Evolutionary conservation across 2,113 vertebrate genomes (phyloP), one percentile per base, ranked within the genome.

Genomic region (Chaetura pelagica): DNA sequence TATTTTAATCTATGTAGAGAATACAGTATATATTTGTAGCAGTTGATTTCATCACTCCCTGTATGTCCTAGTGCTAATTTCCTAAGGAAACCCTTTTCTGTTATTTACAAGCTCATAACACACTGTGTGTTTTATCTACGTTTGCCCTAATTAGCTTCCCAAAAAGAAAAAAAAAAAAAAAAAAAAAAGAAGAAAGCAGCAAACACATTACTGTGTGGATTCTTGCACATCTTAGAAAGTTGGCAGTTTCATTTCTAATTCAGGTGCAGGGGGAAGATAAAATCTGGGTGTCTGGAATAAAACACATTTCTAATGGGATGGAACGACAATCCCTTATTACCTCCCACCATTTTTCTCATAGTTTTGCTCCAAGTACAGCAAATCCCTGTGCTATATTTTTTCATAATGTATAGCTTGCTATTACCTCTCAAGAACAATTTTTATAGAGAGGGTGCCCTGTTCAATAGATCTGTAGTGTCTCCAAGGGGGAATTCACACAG

Each of bases 391-490:
- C 96, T 95, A 93, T 96, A 96, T 96, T 97, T 96, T 96, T 96
- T 95, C 93, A 94, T 96, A 97, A 97, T 81, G 93, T 97, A 96
- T 97, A 90, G 96, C 96, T 96, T 97, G 96, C 96, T 97, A 96
- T 96, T 96, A 97, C 96, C 96, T 93, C 96, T 97, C 96, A 92
- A 93, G 94, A 94, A 96, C 96, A 95, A 96, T 96, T 96, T 97
- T 95, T 96, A 96, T 96, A 96, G 96, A 97, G 92, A 96, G 95
- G 96, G 96, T 97, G 96, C 96, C 96, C 94, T 90, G 94, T 96
- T 97, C 96, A 96, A 96, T 93, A 94, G 96, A 96, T 97, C 96
- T 96, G 93, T 92, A 90, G 96, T 95, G 94, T 96, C 96, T 97
- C 96, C 94, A 88, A 95, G 92, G 96, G 95, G 96, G 96, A 97